Base-by-base conservation (phyloP, 2,888 invertebrate species). In the Darwinula stevensoni region DNA sequence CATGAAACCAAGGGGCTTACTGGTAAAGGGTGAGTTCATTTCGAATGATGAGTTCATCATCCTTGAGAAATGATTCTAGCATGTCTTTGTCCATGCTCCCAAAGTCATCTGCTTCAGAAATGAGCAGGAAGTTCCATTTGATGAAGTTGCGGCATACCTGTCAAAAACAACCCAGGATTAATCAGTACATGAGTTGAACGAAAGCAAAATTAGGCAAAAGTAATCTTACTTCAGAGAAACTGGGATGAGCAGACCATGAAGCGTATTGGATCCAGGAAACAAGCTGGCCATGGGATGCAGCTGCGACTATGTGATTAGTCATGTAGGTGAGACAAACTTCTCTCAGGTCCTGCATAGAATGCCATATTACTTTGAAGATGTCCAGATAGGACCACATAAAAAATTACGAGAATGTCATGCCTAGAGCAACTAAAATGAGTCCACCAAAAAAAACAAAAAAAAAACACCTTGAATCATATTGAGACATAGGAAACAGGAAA, bases 221-320 rank as follows among this genome's bases (percentile, higher is more conserved):
- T n/a, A n/a, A n/a, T n/a, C n/a, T n/a, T n/a, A n/a, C n/a, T n/a
- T n/a, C n/a, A n/a, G n/a, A n/a, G n/a, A n/a, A n/a, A n/a, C n/a
- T n/a, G n/a, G n/a, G n/a, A n/a, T 15, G 73, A 73, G 47, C 80
- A 75, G 4, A 72, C 67, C 41, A 70, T 9, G n/a, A 62, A 1
- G 76, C 71, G 48, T 86, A 86, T 47, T 82, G 82, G 46, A 80
- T 60, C 86, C 88, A 88, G 1, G 74, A 68, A 17, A 84, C 67
- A 14, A 86, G 54, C 36, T 71, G 71, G 12, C 73, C 74, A 34
- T 73, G 66, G 33, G 62, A 63, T 0, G 73, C 74, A 4, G 82
- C 78, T 43, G 73, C 65, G 2, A 80, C 74, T 32, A 82, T 65
- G 48, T 84, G 75, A 41, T 66, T 62, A 31, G 64, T 63, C 86